phyloP scores from a whole-genome alignment of 1,140 invertebrate genomes.

The Sitophilus oryzae region DNA sequence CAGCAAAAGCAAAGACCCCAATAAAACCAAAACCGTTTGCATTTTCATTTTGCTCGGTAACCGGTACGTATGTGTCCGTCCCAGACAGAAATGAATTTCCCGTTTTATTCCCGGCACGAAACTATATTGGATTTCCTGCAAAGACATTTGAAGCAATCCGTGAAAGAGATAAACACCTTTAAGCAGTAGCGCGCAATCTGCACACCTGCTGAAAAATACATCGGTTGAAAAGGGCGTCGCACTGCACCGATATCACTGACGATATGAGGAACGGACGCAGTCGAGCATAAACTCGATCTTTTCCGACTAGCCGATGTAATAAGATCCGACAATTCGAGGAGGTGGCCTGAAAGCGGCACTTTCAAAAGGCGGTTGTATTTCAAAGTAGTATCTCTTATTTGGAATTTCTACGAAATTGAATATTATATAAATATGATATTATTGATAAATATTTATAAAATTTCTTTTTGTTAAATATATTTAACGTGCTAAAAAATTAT shows the following conservation, averaged over 20 bases:
- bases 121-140: neutral
- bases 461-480: no score
- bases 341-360: neutral
- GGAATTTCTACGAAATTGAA: no score
- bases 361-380: neutral
- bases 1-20: no score
- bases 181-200: neutral
- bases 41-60: no score
- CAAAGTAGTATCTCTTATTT: neutral
- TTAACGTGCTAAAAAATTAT: no score
- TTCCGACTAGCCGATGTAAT: neutral
- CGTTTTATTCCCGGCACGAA: neutral
- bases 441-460: no score
- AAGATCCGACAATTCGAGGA: neutral
- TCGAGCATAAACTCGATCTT: neutral
- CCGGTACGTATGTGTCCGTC: no score
- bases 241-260: neutral
- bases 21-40: no score
- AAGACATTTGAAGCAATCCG: neutral
- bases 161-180: neutral
- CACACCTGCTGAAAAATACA: neutral
- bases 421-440: no score
- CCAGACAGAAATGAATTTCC: neutral
- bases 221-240: neutral
- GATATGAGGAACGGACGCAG: neutral